Evolutionary conservation across 1,140 invertebrate genomes (phyloP).

Genomic region (Hyphantria cunea): DNA sequence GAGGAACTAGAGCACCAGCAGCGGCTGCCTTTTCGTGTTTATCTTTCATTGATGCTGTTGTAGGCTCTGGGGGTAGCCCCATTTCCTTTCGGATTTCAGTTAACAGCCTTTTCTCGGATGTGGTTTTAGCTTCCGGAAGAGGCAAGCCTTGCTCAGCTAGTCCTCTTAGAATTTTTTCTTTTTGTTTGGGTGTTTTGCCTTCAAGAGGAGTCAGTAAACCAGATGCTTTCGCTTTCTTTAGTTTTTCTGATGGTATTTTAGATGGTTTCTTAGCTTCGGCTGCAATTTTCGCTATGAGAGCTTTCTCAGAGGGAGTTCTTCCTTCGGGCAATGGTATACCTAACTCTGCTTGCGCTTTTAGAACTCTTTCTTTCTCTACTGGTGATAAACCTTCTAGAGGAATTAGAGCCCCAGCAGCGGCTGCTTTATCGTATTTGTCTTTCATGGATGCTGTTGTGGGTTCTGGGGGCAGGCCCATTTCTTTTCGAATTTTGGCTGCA

Average conservation of each 20-base stretch:
- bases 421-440: slow-evolving; percentile 38
- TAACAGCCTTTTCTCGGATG: slow-evolving; percentile 39
- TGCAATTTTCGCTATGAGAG: slow-evolving; percentile 24
- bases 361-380: slow-evolving; percentile 36
- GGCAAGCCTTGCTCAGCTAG: slow-evolving; percentile 23
- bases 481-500: too few relatives aligned
- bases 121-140: slow-evolving; percentile 36
- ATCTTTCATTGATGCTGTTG: too few relatives aligned
- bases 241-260: slow-evolving; percentile 36
- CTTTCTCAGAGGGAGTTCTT: slow-evolving; percentile 48
- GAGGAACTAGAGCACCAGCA: slow-evolving; percentile 25
- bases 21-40: slow-evolving; percentile 32
- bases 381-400: slow-evolving; percentile 35
- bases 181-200: slow-evolving; percentile 36
- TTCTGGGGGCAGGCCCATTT: too few relatives aligned
- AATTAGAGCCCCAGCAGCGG: slow-evolving; percentile 35
- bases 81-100: slow-evolving; percentile 30
- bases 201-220: slow-evolving; percentile 1
- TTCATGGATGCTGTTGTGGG: too few relatives aligned
- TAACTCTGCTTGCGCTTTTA: slow-evolving; percentile 30
- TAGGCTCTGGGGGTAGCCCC: slow-evolving; percentile 38
- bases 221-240: neutral
- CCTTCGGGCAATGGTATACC: slow-evolving; percentile 45
- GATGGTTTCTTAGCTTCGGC: slow-evolving; percentile 38
- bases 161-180: slow-evolving; percentile 39